Evolutionary conservation across 2,888 invertebrate species (phyloP).

Genomic region (Sialis fuliginosa): DNA sequence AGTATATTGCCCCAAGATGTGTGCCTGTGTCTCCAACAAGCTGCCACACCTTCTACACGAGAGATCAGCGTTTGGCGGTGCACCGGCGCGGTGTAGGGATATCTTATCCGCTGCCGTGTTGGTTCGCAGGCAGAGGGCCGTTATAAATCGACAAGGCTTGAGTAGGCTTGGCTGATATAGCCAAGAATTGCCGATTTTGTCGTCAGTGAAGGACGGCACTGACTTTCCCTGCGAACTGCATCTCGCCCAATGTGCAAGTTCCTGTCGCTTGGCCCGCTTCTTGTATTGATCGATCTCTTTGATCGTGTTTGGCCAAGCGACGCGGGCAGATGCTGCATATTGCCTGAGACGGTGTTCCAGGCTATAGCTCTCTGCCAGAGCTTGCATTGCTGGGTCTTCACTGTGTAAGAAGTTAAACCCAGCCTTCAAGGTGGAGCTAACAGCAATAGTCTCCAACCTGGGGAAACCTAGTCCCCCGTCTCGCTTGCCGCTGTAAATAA

Average conservation of each 20-base stretch:
- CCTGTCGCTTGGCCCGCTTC: constrained; percentile 9
- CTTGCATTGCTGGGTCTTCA: constrained; percentile 13
- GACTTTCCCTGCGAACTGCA: constrained; percentile 14
- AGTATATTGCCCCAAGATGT: constrained; percentile 15
- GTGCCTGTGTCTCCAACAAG: constrained; percentile 16
- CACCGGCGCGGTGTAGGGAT: constrained; percentile 14
- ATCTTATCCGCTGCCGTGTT: constrained; percentile 14
- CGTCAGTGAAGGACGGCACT: constrained; percentile 12
- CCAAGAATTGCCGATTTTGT: constrained; percentile 13
- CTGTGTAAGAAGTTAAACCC: constrained; percentile 6
- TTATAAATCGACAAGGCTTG: constrained; percentile 14
- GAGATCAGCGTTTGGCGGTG: constrained; percentile 11
- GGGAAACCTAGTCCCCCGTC: constrained; percentile 18
- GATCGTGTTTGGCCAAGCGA: constrained; percentile 9
- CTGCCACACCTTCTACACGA: constrained; percentile 14
- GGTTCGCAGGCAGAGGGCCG: constrained; percentile 15
- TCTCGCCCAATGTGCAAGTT: constrained; percentile 13
- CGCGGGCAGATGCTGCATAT: constrained; percentile 9
- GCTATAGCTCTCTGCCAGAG: constrained; percentile 11
- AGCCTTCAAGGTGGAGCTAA: constrained; percentile 8
- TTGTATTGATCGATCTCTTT: constrained; percentile 7
- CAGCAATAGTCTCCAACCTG: constrained; percentile 12
- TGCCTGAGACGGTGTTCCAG: constrained; percentile 12
- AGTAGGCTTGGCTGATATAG: constrained; percentile 12
- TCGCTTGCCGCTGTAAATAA: constrained; percentile 15